Base-by-base conservation (phyloP, 2,797 vertebrate genomes). In the Sylvilagus floridanus region DNA sequence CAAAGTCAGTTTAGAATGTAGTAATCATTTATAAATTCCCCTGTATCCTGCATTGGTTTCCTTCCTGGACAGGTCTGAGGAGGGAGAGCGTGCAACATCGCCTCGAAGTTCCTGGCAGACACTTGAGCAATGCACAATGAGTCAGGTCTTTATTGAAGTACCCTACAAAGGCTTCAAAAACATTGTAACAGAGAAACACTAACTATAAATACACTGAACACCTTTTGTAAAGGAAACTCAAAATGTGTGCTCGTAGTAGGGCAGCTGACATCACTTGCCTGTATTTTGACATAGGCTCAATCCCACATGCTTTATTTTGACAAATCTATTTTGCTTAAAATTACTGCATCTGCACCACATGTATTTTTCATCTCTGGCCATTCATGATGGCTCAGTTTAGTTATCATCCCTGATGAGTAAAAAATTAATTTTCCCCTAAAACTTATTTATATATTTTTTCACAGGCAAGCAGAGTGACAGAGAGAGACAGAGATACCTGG, bases 21-120 rank as follows among this genome's bases (percentile, higher is more conserved):
- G 35, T 52, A 71, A 62, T 35, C 65, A 71, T n/a, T 57, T 50
- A 50, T 37, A 91, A 91, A 63, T 24, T 96, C n/a, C 57, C 78
- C 54, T 75, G 13, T 73, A 63, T n/a, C 42, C 7, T 77, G 11
- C 11, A 60, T 30, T 86, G n/a, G 88, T 69, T 93, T 89, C 5
- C 35, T 93, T 86, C 7, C 35, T 73, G 0, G 2, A 91, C 6
- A 78, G 42, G 7, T 75, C 65, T 60, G 19, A 85, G 22, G 22
- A 5, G 24, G 85, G 13, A 92, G 76, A 69, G 92, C 65, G 24
- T 81, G 7, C 5, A 84, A 14, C 5, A 24, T 66, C 68, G 21
- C 12, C 57, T 85, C 28, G 19, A 4, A 89, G 54, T 54, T 24
- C 6, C 76, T 63, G 8, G 12, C 21, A 69, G 9, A 30, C 26